phyloP scores from a whole-genome alignment of 37 sponge, comb jelly and placozoan species.

The Oscarella lobularis region DNA sequence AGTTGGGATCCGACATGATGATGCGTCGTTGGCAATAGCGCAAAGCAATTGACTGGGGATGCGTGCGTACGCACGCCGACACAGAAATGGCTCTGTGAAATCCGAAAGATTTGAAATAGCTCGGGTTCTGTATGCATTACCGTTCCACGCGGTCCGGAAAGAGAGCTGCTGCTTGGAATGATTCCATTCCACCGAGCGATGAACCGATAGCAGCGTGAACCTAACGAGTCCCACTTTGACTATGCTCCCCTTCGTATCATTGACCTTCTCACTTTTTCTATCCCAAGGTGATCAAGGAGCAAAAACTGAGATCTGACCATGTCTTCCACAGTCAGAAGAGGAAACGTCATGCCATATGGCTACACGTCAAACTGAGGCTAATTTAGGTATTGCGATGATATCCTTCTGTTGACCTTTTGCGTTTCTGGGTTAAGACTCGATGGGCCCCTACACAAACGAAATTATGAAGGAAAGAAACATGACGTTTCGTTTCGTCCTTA shows the following conservation, averaged over 20 bases:
- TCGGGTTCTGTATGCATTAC: too few species aligned
- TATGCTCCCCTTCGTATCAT: too few species aligned
- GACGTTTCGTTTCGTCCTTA: neutral
- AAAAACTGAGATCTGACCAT: constrained; percentile 43
- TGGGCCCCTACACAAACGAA: constrained; percentile 20
- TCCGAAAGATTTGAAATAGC: too few species aligned
- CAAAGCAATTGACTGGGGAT: constrained; percentile 59
- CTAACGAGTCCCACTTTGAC: constrained; percentile 2
- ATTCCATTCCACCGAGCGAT: constrained; percentile 25
- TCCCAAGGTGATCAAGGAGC: constrained; percentile 49
- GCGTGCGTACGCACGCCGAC: constrained; percentile 36
- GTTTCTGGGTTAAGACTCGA: constrained; percentile 30
- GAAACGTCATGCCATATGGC: constrained; percentile 58
- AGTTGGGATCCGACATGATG: constrained; percentile 68
- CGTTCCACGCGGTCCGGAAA: constrained; percentile 51
- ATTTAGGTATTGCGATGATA: neutral
- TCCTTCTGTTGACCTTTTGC: neutral
- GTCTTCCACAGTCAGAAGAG: constrained; percentile 52
- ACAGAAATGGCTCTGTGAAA: too few species aligned
- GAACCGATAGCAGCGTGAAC: constrained; percentile 55
- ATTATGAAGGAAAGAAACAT: neutral
- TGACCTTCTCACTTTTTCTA: constrained; percentile 14
- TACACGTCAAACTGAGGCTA: neutral
- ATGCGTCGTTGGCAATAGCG: constrained; percentile 59
- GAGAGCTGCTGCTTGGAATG: constrained; percentile 33